Percentiles rank a stretch among this genome's conserved stretches.
phyloP scores from a whole-genome alignment of 2,797 vertebrate species.

The Pseudomugil tenellus region DNA sequence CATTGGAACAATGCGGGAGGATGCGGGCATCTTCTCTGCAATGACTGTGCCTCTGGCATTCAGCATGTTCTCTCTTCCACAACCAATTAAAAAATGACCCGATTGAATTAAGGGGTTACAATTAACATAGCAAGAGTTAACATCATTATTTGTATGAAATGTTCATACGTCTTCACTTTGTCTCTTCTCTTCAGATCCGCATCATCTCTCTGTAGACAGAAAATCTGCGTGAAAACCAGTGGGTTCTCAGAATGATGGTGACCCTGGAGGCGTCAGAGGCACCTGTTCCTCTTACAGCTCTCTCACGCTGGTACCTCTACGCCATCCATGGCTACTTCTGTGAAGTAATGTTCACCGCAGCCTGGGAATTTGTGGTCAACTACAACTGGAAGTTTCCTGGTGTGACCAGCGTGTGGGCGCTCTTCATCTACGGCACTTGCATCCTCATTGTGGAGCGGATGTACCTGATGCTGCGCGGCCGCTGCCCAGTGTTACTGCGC shows the following conservation, averaged over 20 bases:
- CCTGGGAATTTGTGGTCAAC: conserved; percentile 97
- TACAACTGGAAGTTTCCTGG: conserved; percentile 98
- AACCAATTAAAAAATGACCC: no score
- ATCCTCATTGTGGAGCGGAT: conserved; percentile 96
- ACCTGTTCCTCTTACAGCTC: conserved; percentile 89
- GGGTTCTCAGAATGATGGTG: conserved; percentile 74
- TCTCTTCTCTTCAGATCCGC: conserved; percentile 41
- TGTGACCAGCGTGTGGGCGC: conserved; percentile 97
- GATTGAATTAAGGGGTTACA: neutral
- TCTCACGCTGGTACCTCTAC: conserved; percentile 98
- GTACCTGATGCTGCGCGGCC: conserved; percentile 90
- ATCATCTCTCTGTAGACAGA: neutral
- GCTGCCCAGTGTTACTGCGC: conserved; percentile 89
- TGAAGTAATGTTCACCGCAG: conserved; percentile 98
- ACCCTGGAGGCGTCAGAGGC: conserved; percentile 61
- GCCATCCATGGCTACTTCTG: conserved; percentile 99
- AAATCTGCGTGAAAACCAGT: conserved; percentile 4
- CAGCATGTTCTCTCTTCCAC: no score
- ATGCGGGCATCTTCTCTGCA: no score
- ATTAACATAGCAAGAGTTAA: neutral
- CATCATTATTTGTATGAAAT: neutral
- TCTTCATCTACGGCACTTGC: conserved; percentile 98
- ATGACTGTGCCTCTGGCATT: no score
- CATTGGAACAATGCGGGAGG: no score
- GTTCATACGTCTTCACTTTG: neutral